Evolutionary conservation across 92 coral and sea anemone genomes (phyloP), one percentile per base, ranked within the genome.

Genomic region (Parazoanthus darwini): DNA sequence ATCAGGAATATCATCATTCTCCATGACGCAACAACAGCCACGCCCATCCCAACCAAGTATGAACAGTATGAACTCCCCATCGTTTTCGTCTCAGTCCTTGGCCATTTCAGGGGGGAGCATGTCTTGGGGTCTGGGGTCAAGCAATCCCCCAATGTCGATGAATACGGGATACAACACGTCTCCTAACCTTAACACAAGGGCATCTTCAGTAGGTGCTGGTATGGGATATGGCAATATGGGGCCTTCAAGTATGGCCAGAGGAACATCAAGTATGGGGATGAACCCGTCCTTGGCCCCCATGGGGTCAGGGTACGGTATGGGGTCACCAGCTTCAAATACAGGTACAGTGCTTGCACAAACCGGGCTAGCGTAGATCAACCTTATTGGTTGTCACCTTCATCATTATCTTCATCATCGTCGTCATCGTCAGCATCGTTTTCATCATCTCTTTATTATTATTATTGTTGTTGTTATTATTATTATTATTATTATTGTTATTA

Each of bases 11-110:
- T 82, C 86, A 3, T 37, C 74, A 2, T 37, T 82, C 29, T 20
- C 86, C 37, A 82, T 82, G 86, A 36, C 74, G 33, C 74, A 65
- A 38, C 86, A 82, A 44, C 58, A 78, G 58, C 74, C 86, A 63
- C 74, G 85, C 51, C 44, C 85, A 26, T 37, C 46, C 10, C 85
- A 81, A 58, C 74, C 85, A 3, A n/a, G 26, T 46, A 36, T 74
- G 78, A 74, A 29, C 18, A 74, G 48, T 36, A 81, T 81, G 85
- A 58, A 63, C 85, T 63, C 85, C 9, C 25, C 37, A 67, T 37
- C 74, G 25, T 35, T 2, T 39, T 37, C 86, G 35, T 82, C 86
- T 37, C 86, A 82, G 33, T 8, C 86, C 74, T 65, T 76, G 35
- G 35, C 54, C 86, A 82, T 82, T 51, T 42, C 58, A 35, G 29